Percentiles rank a stretch among this genome's conserved stretches.
These are phyloP conservation scores for Drosophila auraria DNA, from an alignment of 1,140 invertebrate genomes.

Conservation along the genomic window DNA sequence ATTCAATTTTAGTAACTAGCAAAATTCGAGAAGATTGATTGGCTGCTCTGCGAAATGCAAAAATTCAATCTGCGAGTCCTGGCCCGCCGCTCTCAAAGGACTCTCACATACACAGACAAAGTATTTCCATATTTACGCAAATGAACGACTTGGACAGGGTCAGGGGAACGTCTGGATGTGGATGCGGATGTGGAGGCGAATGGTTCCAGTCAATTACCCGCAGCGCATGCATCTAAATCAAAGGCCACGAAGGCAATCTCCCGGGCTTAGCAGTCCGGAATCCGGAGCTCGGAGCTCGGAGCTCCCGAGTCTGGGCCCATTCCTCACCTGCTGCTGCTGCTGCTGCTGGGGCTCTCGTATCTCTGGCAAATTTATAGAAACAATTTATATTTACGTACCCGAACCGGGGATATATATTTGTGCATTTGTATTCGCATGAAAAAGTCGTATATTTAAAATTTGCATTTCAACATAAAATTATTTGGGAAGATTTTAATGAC, in stretches of 20 bases:
- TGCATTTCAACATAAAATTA: conserved; percentile 84
- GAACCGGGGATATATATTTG: conserved; percentile 19
- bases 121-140: conserved; percentile 49
- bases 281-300: background rate
- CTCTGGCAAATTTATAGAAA: conserved; percentile 69
- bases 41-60: conserved; percentile 25
- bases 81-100: conserved; percentile 30
- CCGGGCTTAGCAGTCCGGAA: conserved; percentile 31
- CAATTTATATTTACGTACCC: conserved; percentile 49
- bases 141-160: conserved; percentile 49
- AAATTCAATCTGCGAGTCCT: conserved; percentile 37
- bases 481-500: conserved; percentile 84
- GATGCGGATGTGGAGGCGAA: conserved; percentile 22
- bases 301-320: conserved; percentile 20
- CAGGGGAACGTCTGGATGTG: conserved; percentile 9
- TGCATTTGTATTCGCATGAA: conserved; percentile 45
- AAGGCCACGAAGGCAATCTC: conserved; percentile 54
- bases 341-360: conserved; percentile 17
- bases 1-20: conserved; percentile 36
- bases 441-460: conserved; percentile 78
- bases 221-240: conserved; percentile 52
- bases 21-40: conserved; percentile 36
- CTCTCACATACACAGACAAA: conserved; percentile 21
- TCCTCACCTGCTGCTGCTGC: conserved; percentile 39
- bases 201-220: conserved; percentile 65